Percentiles rank a stretch among this genome's conserved stretches.
These are phyloP conservation scores for Slavum lentiscoides DNA, from an alignment of 2,888 invertebrate genomes.

Conservation along the genomic window DNA sequence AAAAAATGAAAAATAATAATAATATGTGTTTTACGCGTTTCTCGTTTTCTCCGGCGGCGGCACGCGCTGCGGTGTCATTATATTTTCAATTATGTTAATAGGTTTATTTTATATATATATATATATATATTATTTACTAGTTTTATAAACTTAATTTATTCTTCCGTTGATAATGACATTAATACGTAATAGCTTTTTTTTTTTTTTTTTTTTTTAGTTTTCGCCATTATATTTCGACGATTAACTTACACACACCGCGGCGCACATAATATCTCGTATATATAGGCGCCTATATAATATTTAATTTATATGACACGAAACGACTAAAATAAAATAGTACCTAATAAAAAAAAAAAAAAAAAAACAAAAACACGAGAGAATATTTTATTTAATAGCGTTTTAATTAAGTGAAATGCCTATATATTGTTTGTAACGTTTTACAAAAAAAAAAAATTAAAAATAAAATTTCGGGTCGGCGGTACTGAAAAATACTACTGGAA, in stretches of 20 bases:
- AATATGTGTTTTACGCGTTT: background rate
- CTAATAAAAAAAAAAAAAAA: too few relatives aligned
- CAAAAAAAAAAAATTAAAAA: too few relatives aligned
- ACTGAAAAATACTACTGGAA: too few relatives aligned
- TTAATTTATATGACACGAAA: too few relatives aligned
- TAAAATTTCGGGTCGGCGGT: too few relatives aligned
- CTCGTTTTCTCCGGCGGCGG: background rate
- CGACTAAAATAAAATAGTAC: too few relatives aligned
- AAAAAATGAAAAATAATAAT: too few relatives aligned
- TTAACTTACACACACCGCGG: constrained; percentile 4
- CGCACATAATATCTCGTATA: too few relatives aligned
- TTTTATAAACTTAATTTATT: constrained; percentile 29
- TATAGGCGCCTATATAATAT: background rate
- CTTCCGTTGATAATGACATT: constrained; percentile 34
- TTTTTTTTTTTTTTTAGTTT: constrained; percentile 4
- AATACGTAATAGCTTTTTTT: background rate
- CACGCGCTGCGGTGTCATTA: background rate
- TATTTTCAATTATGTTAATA: constrained; percentile 37
- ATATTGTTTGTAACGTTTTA: too few relatives aligned
- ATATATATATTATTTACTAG: background rate
- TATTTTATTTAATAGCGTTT: too few relatives aligned
- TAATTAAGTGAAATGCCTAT: too few relatives aligned
- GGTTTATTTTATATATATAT: background rate
- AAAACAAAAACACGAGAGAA: too few relatives aligned
- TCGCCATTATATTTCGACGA: constrained; percentile 18